phyloP scores from a whole-genome alignment of 2,113 vertebrate genomes.

The Pholis gunnellus region DNA sequence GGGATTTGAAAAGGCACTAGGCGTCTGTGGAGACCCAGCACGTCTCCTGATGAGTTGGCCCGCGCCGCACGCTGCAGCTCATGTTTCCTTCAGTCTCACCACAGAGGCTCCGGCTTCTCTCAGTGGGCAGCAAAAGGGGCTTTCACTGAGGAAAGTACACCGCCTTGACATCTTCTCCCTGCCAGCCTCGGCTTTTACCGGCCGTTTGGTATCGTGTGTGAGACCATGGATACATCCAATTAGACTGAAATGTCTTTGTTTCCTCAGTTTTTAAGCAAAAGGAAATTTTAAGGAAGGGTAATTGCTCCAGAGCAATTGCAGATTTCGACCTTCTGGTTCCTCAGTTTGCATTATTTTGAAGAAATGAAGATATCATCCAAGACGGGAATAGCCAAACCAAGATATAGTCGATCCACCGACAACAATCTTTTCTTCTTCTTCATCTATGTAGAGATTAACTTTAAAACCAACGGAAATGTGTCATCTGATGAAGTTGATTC shows the following conservation, averaged over 20 bases:
- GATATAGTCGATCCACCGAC: neutral
- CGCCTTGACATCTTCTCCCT: conserved; percentile 32
- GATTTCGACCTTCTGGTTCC: conserved; percentile 14
- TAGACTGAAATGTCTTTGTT: conserved; percentile 34
- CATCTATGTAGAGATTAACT: neutral
- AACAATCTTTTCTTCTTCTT: neutral
- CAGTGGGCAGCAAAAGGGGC: conserved; percentile 42
- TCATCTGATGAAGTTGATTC: conserved; percentile 12
- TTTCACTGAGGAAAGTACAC: conserved; percentile 46
- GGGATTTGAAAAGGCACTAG: conserved; percentile 56
- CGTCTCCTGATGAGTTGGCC: conserved; percentile 64
- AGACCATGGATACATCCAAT: conserved; percentile 36
- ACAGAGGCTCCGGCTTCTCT: conserved; percentile 45
- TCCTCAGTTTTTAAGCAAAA: conserved; percentile 3
- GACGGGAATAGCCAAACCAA: neutral
- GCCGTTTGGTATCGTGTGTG: conserved; percentile 16
- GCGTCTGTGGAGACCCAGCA: conserved; percentile 45
- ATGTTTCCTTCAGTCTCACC: conserved; percentile 53
- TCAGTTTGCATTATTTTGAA: neutral
- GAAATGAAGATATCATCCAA: conserved; percentile 3
- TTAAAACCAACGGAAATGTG: conserved; percentile 3
- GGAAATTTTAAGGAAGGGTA: neutral
- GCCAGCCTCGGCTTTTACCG: conserved; percentile 41
- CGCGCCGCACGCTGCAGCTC: conserved; percentile 20
- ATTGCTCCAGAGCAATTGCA: conserved; percentile 4